These are phyloP conservation scores for Tamandua tetradactyla DNA, from an alignment of 2,797 vertebrate genomes.

Conservation along the genomic window DNA sequence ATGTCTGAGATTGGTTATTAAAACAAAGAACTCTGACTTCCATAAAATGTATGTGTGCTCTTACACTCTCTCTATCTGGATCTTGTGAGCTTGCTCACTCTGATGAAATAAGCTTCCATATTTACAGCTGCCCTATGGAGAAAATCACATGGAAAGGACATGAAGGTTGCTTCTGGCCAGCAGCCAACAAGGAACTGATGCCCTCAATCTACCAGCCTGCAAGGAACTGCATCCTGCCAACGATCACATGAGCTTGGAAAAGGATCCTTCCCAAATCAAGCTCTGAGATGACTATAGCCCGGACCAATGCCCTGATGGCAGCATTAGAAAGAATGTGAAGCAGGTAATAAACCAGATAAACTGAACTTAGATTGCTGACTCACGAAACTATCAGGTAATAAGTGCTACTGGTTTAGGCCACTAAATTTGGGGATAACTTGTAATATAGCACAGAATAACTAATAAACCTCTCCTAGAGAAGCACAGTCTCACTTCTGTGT, in stretches of 20 bases:
- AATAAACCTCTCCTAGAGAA: not conserved
- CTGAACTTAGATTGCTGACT: not conserved
- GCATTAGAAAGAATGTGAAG: not conserved
- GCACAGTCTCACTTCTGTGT: not conserved
- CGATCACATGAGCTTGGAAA: not conserved
- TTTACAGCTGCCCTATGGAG: not conserved
- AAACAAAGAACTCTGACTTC: not conserved
- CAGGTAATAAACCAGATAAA: not conserved
- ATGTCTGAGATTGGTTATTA: not conserved
- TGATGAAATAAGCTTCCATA: not conserved
- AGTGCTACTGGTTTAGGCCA: not conserved
- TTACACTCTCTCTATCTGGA: not conserved
- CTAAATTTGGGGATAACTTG: not conserved
- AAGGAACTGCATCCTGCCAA: too few species aligned
- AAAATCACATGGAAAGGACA: rapidly evolving
- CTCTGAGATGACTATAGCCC: not conserved
- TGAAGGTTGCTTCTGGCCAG: not conserved
- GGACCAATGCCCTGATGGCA: not conserved
- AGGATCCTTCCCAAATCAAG: not conserved
- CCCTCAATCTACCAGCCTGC: not conserved
- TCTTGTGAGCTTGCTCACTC: not conserved
- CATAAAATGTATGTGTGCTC: not conserved
- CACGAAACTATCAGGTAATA: not conserved
- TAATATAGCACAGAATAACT: not conserved
- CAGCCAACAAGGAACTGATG: not conserved